Base-by-base conservation (phyloP, 1,140 invertebrate genomes). In the Caenorhabditis tropicalis region DNA sequence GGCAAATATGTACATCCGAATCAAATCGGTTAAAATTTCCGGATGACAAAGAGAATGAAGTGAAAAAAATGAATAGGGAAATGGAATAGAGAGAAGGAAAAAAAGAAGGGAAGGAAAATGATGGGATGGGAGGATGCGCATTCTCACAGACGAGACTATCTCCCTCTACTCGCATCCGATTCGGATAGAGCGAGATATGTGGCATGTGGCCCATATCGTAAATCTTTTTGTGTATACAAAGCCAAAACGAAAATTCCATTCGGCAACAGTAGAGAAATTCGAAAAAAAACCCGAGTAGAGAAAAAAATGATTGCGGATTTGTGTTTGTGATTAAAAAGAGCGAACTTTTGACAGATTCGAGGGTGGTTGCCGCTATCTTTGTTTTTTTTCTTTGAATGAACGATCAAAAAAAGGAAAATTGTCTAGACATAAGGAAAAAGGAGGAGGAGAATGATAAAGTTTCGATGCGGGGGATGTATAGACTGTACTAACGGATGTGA, bases 201-300 rank as follows among this genome's bases (percentile, higher is more conserved):
- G 65, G 65, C 65, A 74, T 74, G 15, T 74, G 65, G 65, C 36
- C 65, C 65, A 74, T 74, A 74, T 74, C 65, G 65, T 74, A 74
- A 74, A 74, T 74, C 65, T 74, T 74, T 74, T 39, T 74, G 65
- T 74, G 58, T 65, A 43, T 46, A 46, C 65, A 74, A 74, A 74
- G 65, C 36, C n/a, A 46, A 56, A 56, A 0, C n/a, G 53, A 56
- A 56, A 56, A 74, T 43, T 16, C 15, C 31, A 65, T 6, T 36
- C n/a, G 65, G 65, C 65, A 74, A 74, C 65, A 74, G 33, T 74
- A 9, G 65, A 43, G 21, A 19, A 43, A 10, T 21, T 5, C 65
- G 10, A 39, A 39, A 0, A 43, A 31, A 74, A 36, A 36, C 19
- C 33, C 58, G 24, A 10, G 3, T 33, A 19, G 58, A 36, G 36